These are phyloP conservation scores for Parapsyche elsis DNA, from an alignment of 1,140 invertebrate species.

Conservation along the genomic window DNA sequence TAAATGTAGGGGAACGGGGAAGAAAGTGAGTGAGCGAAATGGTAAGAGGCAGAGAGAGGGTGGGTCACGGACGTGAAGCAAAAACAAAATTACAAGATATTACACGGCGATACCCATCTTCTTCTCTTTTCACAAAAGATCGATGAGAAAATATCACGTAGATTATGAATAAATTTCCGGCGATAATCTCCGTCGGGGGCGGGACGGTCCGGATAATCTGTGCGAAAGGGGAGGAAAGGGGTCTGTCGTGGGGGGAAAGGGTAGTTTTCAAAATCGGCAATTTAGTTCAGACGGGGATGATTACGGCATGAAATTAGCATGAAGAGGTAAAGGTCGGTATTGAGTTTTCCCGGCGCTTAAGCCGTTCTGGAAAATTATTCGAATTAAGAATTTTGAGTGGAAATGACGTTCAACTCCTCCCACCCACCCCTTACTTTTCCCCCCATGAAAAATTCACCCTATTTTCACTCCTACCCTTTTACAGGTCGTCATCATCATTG, in stretches of 20 bases:
- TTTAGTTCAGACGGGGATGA: neutral
- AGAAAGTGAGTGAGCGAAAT: neutral
- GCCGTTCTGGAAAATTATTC: neutral
- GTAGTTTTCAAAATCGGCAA: constrained; percentile 1
- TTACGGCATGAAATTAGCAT: constrained; percentile 7
- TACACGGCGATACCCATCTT: neutral
- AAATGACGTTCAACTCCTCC: no score
- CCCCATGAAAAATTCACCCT: neutral
- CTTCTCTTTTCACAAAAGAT: constrained; percentile 16
- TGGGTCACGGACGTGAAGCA: neutral
- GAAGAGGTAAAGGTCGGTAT: neutral
- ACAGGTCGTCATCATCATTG: no score
- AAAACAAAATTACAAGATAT: constrained; percentile 23
- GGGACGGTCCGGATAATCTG: no score
- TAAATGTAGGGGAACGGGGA: neutral
- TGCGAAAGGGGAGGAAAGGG: no score
- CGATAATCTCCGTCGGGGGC: neutral
- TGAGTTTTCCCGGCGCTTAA: neutral
- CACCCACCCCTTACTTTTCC: no score
- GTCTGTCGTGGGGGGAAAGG: neutral
- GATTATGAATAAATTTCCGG: constrained; percentile 17
- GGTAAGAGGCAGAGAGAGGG: neutral
- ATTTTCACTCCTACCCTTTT: no score
- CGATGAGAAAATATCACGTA: neutral
- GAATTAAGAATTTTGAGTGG: neutral